phyloP scores from a whole-genome alignment of 2,113 vertebrate genomes.

The Poeciliopsis retropinna region DNA sequence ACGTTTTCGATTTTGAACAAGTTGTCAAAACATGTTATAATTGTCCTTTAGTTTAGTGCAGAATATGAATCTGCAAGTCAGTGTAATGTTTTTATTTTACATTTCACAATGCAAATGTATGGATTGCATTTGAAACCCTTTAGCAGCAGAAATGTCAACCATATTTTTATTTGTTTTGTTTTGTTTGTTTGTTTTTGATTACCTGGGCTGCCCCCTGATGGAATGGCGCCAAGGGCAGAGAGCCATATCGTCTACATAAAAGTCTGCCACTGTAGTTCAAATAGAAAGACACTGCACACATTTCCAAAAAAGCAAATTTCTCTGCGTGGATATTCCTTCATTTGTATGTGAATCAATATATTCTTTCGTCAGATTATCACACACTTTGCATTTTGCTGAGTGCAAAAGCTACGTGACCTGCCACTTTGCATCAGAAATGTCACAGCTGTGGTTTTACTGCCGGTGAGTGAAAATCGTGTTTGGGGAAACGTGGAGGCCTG shows the following conservation, averaged over 20 bases:
- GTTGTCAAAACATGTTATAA: neutral
- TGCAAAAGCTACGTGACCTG: slow-evolving; percentile 33
- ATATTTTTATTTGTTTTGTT: no score
- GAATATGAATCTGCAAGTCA: neutral
- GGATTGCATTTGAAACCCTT: neutral
- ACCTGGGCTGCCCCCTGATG: no score
- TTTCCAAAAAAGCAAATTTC: slow-evolving; percentile 20
- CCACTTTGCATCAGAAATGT: slow-evolving; percentile 29
- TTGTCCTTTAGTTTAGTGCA: neutral
- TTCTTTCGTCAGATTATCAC: slow-evolving; percentile 20
- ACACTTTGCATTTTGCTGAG: slow-evolving; percentile 23
- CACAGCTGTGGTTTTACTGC: neutral
- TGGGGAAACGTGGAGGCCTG: slow-evolving; percentile 27
- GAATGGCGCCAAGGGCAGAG: neutral
- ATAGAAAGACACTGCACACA: neutral
- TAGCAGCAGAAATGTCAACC: neutral
- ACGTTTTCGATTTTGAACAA: neutral
- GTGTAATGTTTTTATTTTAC: neutral
- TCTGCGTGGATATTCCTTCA: slow-evolving; percentile 43
- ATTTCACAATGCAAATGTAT: neutral
- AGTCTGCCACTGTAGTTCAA: neutral
- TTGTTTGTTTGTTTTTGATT: neutral
- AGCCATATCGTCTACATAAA: slow-evolving; percentile 16
- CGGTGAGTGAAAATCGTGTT: neutral
- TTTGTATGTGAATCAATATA: slow-evolving; percentile 24